These are phyloP conservation scores for Oenanthe oenanthe DNA, from an alignment of 2,113 vertebrate genomes.

Conservation along the genomic window DNA sequence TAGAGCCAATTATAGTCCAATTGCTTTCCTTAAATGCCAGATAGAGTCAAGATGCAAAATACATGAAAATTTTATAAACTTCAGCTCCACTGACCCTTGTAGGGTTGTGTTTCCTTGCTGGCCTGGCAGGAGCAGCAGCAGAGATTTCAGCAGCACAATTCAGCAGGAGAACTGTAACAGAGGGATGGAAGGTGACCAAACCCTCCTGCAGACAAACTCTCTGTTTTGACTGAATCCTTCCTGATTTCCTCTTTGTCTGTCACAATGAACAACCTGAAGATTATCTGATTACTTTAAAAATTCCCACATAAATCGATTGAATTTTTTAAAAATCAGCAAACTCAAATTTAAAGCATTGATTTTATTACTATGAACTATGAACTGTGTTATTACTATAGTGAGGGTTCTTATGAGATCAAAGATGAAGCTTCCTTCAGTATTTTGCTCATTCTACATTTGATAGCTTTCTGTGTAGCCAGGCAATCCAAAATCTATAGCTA, in stretches of 20 bases:
- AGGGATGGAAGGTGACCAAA: not conserved
- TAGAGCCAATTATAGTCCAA: not conserved
- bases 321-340: not conserved
- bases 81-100: not conserved
- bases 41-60: not conserved
- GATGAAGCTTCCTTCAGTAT: not conserved
- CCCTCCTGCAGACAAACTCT: not conserved
- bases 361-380: not conserved
- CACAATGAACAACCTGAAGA: not conserved
- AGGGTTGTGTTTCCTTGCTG: not conserved
- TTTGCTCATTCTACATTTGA: not conserved
- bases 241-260: not conserved
- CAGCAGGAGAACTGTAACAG: not conserved
- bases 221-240: not conserved
- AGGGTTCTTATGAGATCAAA: not conserved
- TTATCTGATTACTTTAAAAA: not conserved
- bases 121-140: not conserved
- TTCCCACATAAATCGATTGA: not conserved
- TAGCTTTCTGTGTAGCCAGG: not conserved
- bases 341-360: not conserved
- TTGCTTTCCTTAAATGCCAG: not conserved
- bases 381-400: too few relatives aligned
- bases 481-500: not conserved
- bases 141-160: not conserved
- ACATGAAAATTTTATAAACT: not conserved